Evolutionary conservation across 2,113 vertebrate genomes (phyloP), one percentile per base, ranked within the genome.

Genomic region (Erpornis zantholeuca): DNA sequence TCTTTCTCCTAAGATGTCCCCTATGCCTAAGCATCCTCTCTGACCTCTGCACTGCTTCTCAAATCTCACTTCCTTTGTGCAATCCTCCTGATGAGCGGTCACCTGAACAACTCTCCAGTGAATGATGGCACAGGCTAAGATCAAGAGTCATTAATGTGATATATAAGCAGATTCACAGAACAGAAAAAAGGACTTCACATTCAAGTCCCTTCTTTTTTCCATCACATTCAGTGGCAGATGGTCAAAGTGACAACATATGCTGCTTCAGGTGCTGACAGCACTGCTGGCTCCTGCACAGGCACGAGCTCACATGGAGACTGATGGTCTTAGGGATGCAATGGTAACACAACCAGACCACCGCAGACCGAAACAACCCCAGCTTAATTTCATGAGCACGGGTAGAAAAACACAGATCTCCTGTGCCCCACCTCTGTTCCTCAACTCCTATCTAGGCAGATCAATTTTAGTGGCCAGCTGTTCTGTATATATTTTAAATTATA

Each of bases 211-310:
- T 60, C 53, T 86, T 88, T 84, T 77, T 82, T 71, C 50, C 25
- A 31, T 42, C 53, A 27, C 3, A 3, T 40, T 69, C 40, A 59
- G 71, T 1, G 25, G 80, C 92, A 96, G 92, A 96, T 92, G 92
- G 94, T 63, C 78, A n/a, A 83, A 93, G 80, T 28, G 69, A 94
- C 88, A 94, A 63, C 85, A 90, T 68, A 64, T 75, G 94, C 68
- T 77, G 68, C 82, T 93, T 95, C 92, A 92, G 93, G 90, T 96
- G 82, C 4, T 68, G 72, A 81, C 69, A 87, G 83, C 44, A 12
- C 22, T 64, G 76, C 76, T 27, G 59, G 60, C 82, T 92, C 56
- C 88, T 25, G 40, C 8, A 2, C 33, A 49, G 54, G 56, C 82
- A 50, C 0, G 1, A 89, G 78, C 63, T 87, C 70, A 57, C 18